These are phyloP conservation scores for Liopterus haemorrhoidalis DNA, from an alignment of 2,888 invertebrate genomes.

Conservation along the genomic window DNA sequence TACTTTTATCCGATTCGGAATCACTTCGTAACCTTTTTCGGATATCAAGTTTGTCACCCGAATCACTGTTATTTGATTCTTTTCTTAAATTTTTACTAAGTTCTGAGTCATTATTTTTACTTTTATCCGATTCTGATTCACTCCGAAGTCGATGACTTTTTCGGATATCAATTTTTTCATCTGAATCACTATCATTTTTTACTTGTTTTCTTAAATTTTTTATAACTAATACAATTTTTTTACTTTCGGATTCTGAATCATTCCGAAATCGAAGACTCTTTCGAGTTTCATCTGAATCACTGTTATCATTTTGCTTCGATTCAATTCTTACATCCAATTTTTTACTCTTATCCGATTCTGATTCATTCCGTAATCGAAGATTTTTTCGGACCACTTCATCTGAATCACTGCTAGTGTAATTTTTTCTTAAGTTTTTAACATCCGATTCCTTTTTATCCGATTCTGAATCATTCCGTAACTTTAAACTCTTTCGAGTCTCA, in stretches of 20 bases:
- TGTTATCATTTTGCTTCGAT: too few species aligned
- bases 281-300: too few species aligned
- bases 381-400: slow-evolving; percentile 5
- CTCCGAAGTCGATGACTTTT: neutral
- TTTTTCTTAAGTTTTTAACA: slow-evolving; percentile 14
- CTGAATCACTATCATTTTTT: slow-evolving; percentile 17
- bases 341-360: slow-evolving; percentile 13
- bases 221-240: too few species aligned
- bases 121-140: slow-evolving; percentile 7
- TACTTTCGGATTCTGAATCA: slow-evolving; percentile 7
- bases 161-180: slow-evolving; percentile 11
- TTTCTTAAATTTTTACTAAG: too few species aligned
- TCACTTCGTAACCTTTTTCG: slow-evolving; percentile 1
- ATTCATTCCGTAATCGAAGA: neutral
- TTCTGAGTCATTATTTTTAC: slow-evolving; percentile 26
- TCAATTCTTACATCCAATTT: too few species aligned
- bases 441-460: too few species aligned
- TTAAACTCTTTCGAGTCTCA: too few species aligned
- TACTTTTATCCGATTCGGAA: slow-evolving; percentile 3
- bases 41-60: too few species aligned
- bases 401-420: slow-evolving; percentile 16
- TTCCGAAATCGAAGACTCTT: neutral
- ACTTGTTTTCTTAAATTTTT: slow-evolving; percentile 14
- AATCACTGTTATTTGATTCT: too few species aligned
- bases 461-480: slow-evolving; percentile 3